Percentiles rank a stretch among this genome's conserved stretches.
phyloP scores from a whole-genome alignment of 2,797 vertebrate genomes.

The Enteromius treurensis region DNA sequence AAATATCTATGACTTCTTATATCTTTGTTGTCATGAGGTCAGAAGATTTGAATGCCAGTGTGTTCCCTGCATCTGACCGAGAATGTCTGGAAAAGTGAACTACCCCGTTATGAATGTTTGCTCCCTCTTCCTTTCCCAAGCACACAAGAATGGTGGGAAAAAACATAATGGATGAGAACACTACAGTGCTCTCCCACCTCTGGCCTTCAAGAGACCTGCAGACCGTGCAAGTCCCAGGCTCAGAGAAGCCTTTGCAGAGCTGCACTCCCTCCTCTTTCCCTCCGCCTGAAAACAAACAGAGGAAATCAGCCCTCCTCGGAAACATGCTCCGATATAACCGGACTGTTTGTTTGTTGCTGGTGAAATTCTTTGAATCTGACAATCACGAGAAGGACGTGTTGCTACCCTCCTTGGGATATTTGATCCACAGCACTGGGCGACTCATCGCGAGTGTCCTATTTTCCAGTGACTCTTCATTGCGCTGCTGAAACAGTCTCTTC shows the following conservation, averaged over 20 bases:
- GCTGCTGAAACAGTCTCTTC: slow-evolving; percentile 54
- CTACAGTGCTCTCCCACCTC: slow-evolving; percentile 34
- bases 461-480: slow-evolving; percentile 38
- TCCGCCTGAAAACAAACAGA: slow-evolving; percentile 70
- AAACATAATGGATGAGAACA: slow-evolving; percentile 52
- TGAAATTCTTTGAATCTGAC: slow-evolving; percentile 35
- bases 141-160: slow-evolving; percentile 71
- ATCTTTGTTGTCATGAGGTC: slow-evolving; percentile 37
- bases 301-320: slow-evolving; percentile 66
- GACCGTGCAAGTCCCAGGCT: slow-evolving; percentile 61
- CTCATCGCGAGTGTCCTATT: slow-evolving; percentile 23
- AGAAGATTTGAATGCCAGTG: slow-evolving; percentile 40
- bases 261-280: slow-evolving; percentile 15
- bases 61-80: slow-evolving; percentile 50
- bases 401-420: neutral
- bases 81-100: slow-evolving; percentile 53
- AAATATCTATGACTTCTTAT: slow-evolving; percentile 29
- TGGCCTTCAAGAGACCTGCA: slow-evolving; percentile 60
- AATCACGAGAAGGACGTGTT: neutral
- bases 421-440: neutral
- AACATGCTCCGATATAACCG: slow-evolving; percentile 50
- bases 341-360: slow-evolving; percentile 62
- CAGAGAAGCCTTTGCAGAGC: slow-evolving; percentile 53
- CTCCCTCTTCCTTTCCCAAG: slow-evolving; percentile 57
- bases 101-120: slow-evolving; percentile 36